Conservation (phyloP, 2,888 invertebrate species). For the Megamerina dolium region DNA sequence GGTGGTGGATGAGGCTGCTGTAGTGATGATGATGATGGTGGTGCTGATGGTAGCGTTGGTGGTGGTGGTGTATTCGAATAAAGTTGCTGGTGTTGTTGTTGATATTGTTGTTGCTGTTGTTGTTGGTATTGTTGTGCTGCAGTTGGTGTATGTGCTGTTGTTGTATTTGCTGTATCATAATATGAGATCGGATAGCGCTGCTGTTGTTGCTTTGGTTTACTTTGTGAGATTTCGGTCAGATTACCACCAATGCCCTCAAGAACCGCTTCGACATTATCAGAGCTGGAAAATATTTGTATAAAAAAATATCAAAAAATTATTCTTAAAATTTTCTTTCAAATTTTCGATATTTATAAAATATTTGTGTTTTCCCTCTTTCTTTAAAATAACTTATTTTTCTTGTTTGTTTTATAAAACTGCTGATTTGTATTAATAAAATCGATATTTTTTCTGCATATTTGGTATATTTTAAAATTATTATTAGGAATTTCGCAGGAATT, state of each 20-base stretch:
- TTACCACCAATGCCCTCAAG: constrained; percentile 41
- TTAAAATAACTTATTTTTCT: too few relatives aligned
- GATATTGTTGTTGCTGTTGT: constrained; percentile 17
- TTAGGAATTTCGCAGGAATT: too few relatives aligned
- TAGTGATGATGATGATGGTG: constrained; percentile 28
- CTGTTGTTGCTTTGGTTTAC: constrained; percentile 26
- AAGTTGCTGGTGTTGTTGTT: constrained; percentile 29
- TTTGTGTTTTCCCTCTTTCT: neutral
- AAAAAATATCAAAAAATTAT: neutral
- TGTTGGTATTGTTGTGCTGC: constrained; percentile 14
- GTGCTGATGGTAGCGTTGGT: constrained; percentile 22
- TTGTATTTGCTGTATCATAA: constrained; percentile 30
- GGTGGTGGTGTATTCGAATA: constrained; percentile 38
- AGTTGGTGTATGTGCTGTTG: constrained; percentile 25
- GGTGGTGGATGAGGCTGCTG: constrained; percentile 32
- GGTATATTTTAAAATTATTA: too few relatives aligned
- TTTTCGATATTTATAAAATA: too few relatives aligned
- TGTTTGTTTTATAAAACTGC: too few relatives aligned
- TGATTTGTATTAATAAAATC: too few relatives aligned
- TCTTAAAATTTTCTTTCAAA: neutral
- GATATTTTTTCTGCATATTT: too few relatives aligned
- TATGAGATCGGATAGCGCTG: constrained; percentile 37
- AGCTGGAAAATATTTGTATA: constrained; percentile 33
- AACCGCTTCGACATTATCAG: constrained; percentile 49
- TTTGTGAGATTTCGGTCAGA: constrained; percentile 23